Evolutionary conservation across 1,140 invertebrate species (phyloP).

Genomic region (Ostrea edulis): DNA sequence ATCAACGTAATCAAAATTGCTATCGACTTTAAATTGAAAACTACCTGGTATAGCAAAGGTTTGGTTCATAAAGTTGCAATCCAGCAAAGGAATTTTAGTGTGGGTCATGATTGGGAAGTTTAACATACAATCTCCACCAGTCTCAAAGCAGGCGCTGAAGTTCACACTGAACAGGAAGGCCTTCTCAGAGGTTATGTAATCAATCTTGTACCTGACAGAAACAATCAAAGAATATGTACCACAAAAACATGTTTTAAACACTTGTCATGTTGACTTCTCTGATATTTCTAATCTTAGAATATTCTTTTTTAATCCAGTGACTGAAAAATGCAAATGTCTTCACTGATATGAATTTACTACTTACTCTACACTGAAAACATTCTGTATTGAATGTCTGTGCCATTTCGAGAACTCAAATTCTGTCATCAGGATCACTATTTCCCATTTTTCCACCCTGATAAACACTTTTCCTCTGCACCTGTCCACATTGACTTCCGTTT

Average conservation of each 20-base stretch:
- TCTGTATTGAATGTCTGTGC: slow-evolving; percentile 19
- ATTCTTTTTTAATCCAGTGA: no score
- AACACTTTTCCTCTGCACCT: slow-evolving; percentile 50
- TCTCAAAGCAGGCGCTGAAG: slow-evolving; percentile 60
- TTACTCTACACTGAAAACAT: slow-evolving; percentile 45
- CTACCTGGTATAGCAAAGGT: slow-evolving; percentile 40
- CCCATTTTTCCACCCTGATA: slow-evolving; percentile 48
- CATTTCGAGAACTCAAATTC: slow-evolving; percentile 38
- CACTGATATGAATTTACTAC: not conserved
- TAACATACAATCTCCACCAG: slow-evolving; percentile 44
- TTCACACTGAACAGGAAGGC: slow-evolving; percentile 54
- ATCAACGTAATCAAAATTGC: no score
- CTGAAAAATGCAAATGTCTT: not conserved
- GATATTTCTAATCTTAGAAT: not conserved
- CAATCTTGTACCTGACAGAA: slow-evolving; percentile 52
- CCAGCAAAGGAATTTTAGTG: slow-evolving; percentile 40
- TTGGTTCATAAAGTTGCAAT: slow-evolving; percentile 41
- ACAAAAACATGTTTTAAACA: no score
- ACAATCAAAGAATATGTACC: not conserved
- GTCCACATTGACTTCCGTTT: slow-evolving; percentile 47
- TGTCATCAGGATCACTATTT: not conserved
- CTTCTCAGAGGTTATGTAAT: slow-evolving; percentile 53
- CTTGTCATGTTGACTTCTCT: not conserved
- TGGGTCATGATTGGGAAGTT: slow-evolving; percentile 39
- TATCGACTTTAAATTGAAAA: not conserved